Percentiles rank a stretch among this genome's conserved stretches.
phyloP scores from a whole-genome alignment of 2,797 vertebrate species.

The Chrosomus eos region DNA sequence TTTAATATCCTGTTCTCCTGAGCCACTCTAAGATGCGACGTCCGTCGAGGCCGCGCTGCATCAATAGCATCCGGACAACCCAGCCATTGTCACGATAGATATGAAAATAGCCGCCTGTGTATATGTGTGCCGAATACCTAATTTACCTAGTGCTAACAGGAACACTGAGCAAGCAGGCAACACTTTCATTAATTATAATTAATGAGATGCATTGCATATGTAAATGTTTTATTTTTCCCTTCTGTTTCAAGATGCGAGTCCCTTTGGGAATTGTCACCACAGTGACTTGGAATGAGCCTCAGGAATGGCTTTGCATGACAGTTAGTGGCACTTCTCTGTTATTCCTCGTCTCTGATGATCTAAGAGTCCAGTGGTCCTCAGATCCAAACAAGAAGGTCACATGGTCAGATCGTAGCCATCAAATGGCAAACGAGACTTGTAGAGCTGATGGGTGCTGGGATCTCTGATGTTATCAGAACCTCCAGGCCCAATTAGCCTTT shows the following conservation, averaged over 20 bases:
- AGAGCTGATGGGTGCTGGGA: conserved; percentile 26
- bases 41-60: conserved; percentile 23
- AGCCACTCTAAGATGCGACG: neutral
- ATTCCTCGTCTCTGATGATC: conserved; percentile 38
- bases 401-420: conserved; percentile 14
- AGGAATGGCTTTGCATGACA: conserved; percentile 33
- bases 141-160: conserved; percentile 52
- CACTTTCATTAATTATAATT: conserved; percentile 63
- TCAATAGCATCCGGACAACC: conserved; percentile 48
- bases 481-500: conserved; percentile 57
- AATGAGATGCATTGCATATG: conserved; percentile 61
- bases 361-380: conserved; percentile 18
- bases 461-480: conserved; percentile 41
- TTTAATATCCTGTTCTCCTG: conserved; percentile 59
- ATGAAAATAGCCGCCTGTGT: conserved; percentile 50
- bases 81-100: conserved; percentile 48
- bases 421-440: conserved; percentile 1
- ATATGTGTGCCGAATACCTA: conserved; percentile 51
- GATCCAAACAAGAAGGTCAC: conserved; percentile 17
- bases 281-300: conserved; percentile 33
- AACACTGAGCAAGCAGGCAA: conserved; percentile 51
- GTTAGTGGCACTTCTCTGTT: conserved; percentile 22
- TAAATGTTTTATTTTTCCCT: conserved; percentile 57
- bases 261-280: conserved; percentile 36
- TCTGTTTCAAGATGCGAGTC: conserved; percentile 32